These are phyloP conservation scores for Acanthosepion lycidas DNA, from an alignment of 2,888 invertebrate genomes.

Conservation along the genomic window DNA sequence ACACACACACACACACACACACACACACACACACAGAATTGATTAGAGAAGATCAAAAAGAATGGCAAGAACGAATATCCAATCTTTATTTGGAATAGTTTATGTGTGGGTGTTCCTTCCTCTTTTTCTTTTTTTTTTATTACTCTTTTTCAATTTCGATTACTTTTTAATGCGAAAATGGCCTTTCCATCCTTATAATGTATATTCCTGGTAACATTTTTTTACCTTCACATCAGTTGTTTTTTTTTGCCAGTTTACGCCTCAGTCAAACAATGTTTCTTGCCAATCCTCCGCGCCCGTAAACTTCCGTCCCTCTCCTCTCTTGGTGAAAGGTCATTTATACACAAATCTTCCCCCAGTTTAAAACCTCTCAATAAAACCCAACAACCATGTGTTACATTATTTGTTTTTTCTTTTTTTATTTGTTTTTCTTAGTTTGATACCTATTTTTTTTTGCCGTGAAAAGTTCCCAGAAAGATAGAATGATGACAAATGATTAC, in stretches of 20 bases:
- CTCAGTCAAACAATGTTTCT: background rate
- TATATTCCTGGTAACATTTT: background rate
- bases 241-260: background rate
- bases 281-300: background rate
- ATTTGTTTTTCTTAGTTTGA: background rate
- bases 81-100: conserved; percentile 1
- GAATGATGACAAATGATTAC: too few relatives aligned
- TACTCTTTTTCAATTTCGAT: background rate
- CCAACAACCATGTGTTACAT: background rate
- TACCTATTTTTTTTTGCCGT: too few relatives aligned
- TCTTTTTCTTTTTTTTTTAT: background rate
- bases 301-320: background rate
- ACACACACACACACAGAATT: background rate
- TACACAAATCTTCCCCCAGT: background rate
- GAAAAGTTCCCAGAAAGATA: too few relatives aligned
- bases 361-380: background rate
- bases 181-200: background rate
- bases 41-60: background rate
- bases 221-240: background rate
- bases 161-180: conserved; percentile 33
- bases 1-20: too few relatives aligned
- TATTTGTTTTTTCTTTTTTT: background rate
- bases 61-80: background rate
- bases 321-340: background rate
- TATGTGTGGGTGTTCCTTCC: background rate